Evolutionary conservation across 2,113 vertebrate species (phyloP), one percentile per base, ranked within the genome.

Genomic region (Cynopterus brachyotis): DNA sequence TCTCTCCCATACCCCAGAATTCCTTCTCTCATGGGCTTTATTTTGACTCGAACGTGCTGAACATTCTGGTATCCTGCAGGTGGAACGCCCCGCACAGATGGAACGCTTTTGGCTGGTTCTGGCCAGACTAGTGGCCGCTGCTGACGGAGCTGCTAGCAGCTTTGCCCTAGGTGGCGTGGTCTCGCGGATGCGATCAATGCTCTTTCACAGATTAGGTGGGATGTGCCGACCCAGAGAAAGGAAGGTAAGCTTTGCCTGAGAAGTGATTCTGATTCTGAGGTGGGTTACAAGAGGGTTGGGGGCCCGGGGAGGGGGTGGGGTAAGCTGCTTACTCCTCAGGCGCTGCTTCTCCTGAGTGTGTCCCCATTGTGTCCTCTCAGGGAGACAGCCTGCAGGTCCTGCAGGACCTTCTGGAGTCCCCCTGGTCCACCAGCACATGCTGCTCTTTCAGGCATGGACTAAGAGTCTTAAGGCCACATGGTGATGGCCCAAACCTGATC

Each of bases 121-220:
- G 24, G 42, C 40, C 45, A 32, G 37, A 57, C 40, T 22, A 1
- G 17, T 11, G 13, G 30, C 60, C 35, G 5, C 45, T 60, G 37
- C n/a, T n/a, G 2, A 30, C 2, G 6, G 45, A 13, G 30, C 88
- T 35, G 12, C 72, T 45, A 37, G 84, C 26, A 50, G 12, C 40
- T 28, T 28, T 2, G 0, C 1, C 9, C 4, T 3, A 6, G 22
- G 40, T 26, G 45, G 6, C 10, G 4, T 30, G n/a, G 12, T n/a
- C 17, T 13, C 3, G 0, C 3, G 6, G 28, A 22, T 35, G 9
- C 53, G 40, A 59, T 30, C 22, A 50, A 20, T 0, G 0, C 40
- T n/a, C 40, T 30, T 78, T 62, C 37, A 20, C 9, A 42, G n/a
- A 55, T 32, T 4, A 4, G 24, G 13, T 42, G 26, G 30, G 24